Evolutionary conservation across 1,140 invertebrate genomes (phyloP).

Genomic region (Drosophila orosa): DNA sequence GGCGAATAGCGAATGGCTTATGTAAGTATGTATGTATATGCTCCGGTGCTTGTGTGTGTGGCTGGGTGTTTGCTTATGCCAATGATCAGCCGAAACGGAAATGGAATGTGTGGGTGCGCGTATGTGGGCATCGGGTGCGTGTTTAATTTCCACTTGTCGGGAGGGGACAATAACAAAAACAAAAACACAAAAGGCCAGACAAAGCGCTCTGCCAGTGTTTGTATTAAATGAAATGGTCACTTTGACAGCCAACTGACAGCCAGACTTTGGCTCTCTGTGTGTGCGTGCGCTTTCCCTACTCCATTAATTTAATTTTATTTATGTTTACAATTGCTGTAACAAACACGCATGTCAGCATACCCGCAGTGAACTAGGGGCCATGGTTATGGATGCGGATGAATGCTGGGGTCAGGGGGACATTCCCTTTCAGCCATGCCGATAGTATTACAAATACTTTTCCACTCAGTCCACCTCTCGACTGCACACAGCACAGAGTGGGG

Average conservation of each 20-base stretch:
- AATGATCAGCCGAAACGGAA: slow-evolving; percentile 63
- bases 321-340: slow-evolving; percentile 77
- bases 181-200: slow-evolving; percentile 35
- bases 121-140: slow-evolving; percentile 49
- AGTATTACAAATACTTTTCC: slow-evolving; percentile 71
- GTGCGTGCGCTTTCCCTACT: slow-evolving; percentile 33
- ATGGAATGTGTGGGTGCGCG: slow-evolving; percentile 23
- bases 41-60: slow-evolving; percentile 13
- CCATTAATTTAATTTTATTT: slow-evolving; percentile 80
- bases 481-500: background rate
- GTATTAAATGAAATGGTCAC: slow-evolving; percentile 79
- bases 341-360: slow-evolving; percentile 47
- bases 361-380: slow-evolving; percentile 25
- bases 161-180: slow-evolving; percentile 31
- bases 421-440: slow-evolving; percentile 50
- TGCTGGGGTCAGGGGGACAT: slow-evolving; percentile 15
- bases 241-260: slow-evolving; percentile 75
- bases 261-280: slow-evolving; percentile 21
- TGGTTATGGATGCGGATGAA: slow-evolving; percentile 20
- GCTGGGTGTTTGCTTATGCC: slow-evolving; percentile 41
- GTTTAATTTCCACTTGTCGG: slow-evolving; percentile 74
- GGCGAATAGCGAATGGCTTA: slow-evolving; percentile 32
- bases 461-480: background rate
- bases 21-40: slow-evolving; percentile 7
- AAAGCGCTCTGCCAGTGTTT: slow-evolving; percentile 29